Base-by-base conservation (phyloP, 2,113 vertebrate genomes). In the Ursus arctos region DNA sequence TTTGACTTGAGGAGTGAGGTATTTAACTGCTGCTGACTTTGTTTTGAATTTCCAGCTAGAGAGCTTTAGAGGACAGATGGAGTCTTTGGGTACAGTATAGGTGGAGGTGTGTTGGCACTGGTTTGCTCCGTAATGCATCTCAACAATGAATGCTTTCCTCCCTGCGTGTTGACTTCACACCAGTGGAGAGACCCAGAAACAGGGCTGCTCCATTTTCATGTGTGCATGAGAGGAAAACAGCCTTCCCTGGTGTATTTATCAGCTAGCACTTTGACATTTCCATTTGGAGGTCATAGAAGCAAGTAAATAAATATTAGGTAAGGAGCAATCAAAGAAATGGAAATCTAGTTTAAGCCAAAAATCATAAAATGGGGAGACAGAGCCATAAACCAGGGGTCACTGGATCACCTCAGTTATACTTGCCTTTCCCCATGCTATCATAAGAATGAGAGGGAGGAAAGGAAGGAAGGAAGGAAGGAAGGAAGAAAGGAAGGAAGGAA, bases 231-330 rank as follows among this genome's bases (percentile, higher is more conserved):
- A 69, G 36, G 36, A 7, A 59, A 15, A 11, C 13, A n/a, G 89
- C 40, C 26, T 96, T 86, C 18, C n/a, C 15, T 80, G n/a, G 13
- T 21, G 12, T 9, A 28, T 57, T 33, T 28, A 53, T 24, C 7
- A 49, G 36, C 57, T 47, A 65, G 47, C 28, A 55, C 74, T 71
- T 55, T 55, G 77, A 89, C 18, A 72, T 47, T 77, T 95, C 43
- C 53, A 57, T 47, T 67, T 67, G 40, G 79, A 79, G 19, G 61
- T 94, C 65, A 72, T 65, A 86, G 87, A 36, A 92, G 3, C 57
- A 88, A 71, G 24, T 36, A 72, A 96, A 79, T 74, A 91, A 82
- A 94, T 83, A 43, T 19, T 55, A 97, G 31, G 28, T 72, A 95
- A 87, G 59, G 43, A 81, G 9, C 6, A 36, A n/a, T 86, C 47